Conservation (phyloP, 1,140 invertebrate genomes). For the Sycobia sp. region DNA sequence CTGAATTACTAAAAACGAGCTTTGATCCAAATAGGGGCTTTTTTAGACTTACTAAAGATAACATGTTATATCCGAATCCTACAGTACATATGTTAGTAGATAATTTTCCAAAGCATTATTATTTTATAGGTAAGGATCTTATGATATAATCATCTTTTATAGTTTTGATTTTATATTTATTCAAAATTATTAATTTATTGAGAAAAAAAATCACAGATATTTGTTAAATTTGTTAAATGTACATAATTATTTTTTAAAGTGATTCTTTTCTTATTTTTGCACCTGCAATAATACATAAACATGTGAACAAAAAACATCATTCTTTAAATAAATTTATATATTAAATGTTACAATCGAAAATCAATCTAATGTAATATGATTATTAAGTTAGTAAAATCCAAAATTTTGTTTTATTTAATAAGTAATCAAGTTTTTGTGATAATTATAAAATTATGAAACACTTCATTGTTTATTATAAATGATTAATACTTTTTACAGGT, state of each 20-base stretch:
- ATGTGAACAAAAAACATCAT: no score
- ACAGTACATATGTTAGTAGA: constrained; percentile 82
- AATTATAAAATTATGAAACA: no score
- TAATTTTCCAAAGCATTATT: constrained; percentile 90
- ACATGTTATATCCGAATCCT: constrained; percentile 95
- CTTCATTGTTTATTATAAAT: not conserved
- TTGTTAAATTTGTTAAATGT: not conserved
- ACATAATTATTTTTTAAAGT: not conserved
- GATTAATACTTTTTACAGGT: constrained; percentile 59
- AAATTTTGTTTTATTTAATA: no score
- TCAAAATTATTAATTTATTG: not conserved
- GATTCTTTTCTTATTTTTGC: no score
- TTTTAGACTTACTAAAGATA: constrained; percentile 89
- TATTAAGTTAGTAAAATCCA: no score
- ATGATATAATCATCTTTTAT: not conserved
- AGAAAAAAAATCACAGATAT: not conserved
- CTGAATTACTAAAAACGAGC: constrained; percentile 89
- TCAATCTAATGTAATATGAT: no score
- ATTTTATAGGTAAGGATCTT: constrained; percentile 72
- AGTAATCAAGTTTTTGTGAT: no score
- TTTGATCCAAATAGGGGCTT: constrained; percentile 97
- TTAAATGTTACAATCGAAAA: no score
- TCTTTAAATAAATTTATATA: no score
- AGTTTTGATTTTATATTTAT: not conserved
- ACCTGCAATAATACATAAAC: not conserved